Percentiles rank a stretch among this genome's conserved stretches.
Evolutionary conservation across 2,797 vertebrate species (phyloP).

Genomic region (Myripristis murdjan): DNA sequence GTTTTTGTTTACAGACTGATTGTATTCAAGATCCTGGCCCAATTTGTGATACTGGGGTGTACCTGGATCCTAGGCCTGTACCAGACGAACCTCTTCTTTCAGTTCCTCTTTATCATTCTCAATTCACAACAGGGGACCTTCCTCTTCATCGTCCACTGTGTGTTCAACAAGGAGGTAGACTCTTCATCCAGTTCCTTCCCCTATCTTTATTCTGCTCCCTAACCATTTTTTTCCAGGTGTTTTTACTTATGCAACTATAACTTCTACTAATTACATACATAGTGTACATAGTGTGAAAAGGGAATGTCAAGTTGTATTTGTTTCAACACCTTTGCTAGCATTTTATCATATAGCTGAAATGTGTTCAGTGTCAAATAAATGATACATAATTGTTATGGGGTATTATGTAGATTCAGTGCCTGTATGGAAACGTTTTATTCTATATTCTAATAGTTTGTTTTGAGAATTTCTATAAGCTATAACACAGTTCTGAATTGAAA

Average conservation of each 20-base stretch:
- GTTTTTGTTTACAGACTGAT: slow-evolving; percentile 63
- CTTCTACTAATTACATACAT: background rate
- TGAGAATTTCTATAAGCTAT: too few relatives aligned
- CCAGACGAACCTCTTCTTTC: slow-evolving; percentile 64
- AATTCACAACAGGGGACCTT: slow-evolving; percentile 85
- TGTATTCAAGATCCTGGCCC: slow-evolving; percentile 80
- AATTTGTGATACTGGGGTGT: slow-evolving; percentile 81
- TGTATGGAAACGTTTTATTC: too few relatives aligned
- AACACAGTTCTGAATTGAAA: background rate
- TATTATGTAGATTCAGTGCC: too few relatives aligned
- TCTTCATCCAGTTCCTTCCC: background rate
- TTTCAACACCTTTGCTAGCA: too few relatives aligned
- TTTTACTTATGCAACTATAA: too few relatives aligned
- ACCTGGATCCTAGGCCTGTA: slow-evolving; percentile 83
- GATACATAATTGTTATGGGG: background rate
- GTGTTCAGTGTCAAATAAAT: background rate
- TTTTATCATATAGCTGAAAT: too few relatives aligned
- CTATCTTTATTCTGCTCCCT: too few relatives aligned
- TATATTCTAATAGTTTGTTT: too few relatives aligned
- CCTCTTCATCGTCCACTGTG: slow-evolving; percentile 82
- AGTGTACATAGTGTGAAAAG: background rate
- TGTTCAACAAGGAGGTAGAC: slow-evolving; percentile 81
- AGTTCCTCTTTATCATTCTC: slow-evolving; percentile 77
- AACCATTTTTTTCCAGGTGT: too few relatives aligned
- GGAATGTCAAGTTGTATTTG: background rate